These are phyloP conservation scores for Hypothenemus hampei DNA, from an alignment of 1,140 invertebrate species.

Conservation along the genomic window DNA sequence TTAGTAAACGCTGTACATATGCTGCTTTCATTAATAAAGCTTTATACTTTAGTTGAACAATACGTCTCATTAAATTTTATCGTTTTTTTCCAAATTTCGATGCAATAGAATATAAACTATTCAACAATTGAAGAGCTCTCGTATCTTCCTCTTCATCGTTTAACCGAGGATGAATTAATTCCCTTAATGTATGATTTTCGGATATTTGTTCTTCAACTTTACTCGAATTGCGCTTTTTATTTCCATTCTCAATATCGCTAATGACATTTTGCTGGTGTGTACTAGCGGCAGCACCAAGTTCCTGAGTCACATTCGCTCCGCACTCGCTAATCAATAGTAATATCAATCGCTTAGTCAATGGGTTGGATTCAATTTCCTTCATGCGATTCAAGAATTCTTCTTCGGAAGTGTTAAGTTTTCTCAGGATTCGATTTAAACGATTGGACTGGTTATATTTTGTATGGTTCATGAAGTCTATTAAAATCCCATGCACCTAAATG, in stretches of 20 bases:
- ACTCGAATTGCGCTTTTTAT: not conserved
- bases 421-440: constrained; percentile 57
- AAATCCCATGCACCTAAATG: constrained; percentile 40
- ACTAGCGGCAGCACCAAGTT: constrained; percentile 60
- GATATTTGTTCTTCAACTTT: not conserved
- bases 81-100: constrained; percentile 60
- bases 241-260: not conserved
- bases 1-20: too few species aligned
- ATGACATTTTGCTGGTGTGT: constrained; percentile 2
- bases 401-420: constrained; percentile 67
- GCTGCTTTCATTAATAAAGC: too few species aligned
- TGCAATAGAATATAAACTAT: constrained; percentile 75
- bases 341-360: constrained; percentile 66
- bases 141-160: constrained; percentile 58
- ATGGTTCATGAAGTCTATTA: constrained; percentile 43
- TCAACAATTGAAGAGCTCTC: constrained; percentile 71
- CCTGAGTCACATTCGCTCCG: constrained; percentile 58
- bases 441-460: constrained; percentile 31
- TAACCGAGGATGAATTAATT: constrained; percentile 30
- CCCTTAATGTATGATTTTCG: constrained; percentile 17
- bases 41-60: not conserved
- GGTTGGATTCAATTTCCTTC: constrained; percentile 72
- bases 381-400: constrained; percentile 69
- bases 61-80: constrained; percentile 12
- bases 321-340: constrained; percentile 71